Evolutionary conservation across 2,888 invertebrate species (phyloP).

Genomic region (Lasioglossum leucozonium): DNA sequence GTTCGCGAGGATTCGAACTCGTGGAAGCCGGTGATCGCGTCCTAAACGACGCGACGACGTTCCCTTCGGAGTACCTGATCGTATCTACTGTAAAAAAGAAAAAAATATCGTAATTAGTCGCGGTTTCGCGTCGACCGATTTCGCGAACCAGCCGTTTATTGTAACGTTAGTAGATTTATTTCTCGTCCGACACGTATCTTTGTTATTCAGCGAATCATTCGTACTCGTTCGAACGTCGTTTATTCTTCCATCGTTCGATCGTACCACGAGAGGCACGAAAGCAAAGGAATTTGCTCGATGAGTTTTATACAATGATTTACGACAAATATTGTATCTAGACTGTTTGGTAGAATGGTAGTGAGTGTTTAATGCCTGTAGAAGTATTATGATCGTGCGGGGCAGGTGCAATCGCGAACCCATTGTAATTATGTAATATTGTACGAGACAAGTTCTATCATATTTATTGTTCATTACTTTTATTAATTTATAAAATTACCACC

Average conservation of each 20-base stretch:
- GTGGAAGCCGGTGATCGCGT: conserved; percentile 82
- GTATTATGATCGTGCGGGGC: conserved; percentile 58
- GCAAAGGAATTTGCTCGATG: neutral
- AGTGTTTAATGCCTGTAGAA: conserved; percentile 23
- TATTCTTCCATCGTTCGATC: neutral
- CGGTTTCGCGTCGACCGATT: conserved; percentile 9
- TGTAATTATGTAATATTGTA: conserved; percentile 34
- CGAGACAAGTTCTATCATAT: conserved; percentile 54
- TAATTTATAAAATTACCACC: conserved; percentile 69
- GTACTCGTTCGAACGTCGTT: neutral
- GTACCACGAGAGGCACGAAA: neutral
- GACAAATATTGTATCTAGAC: neutral
- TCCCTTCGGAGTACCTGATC: conserved; percentile 76
- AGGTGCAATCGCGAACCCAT: conserved; percentile 61
- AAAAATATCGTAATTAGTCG: conserved; percentile 42
- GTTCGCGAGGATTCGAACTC: conserved; percentile 72
- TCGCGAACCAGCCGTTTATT: conserved; percentile 14
- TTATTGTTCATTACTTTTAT: conserved; percentile 60
- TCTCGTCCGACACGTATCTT: conserved; percentile 9
- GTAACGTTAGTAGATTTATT: conserved; percentile 13
- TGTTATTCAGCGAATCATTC: neutral
- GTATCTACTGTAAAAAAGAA: conserved; percentile 43
- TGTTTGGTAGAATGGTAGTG: neutral
- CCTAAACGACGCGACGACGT: conserved; percentile 63
- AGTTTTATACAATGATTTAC: neutral